Conservation (phyloP, 2,888 invertebrate species). For the Megastigmus dorsalis region DNA sequence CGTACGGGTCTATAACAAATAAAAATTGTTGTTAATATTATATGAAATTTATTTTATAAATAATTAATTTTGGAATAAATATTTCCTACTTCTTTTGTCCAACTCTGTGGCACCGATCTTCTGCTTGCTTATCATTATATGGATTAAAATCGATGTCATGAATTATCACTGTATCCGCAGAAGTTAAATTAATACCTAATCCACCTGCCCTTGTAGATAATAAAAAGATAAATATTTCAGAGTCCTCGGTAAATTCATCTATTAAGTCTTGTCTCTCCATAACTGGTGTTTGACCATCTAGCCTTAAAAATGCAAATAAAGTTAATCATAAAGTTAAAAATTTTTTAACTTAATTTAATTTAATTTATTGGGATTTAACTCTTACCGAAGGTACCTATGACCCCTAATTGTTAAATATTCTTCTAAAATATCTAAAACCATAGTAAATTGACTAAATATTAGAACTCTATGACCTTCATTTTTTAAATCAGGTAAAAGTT, state of each 20-base stretch:
- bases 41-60: conserved; percentile 1
- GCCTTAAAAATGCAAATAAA: conserved; percentile 72
- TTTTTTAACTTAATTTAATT: too few relatives aligned
- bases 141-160: conserved; percentile 99
- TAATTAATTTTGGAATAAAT: background rate
- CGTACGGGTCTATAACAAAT: conserved; percentile 82
- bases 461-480: conserved; percentile 87
- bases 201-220: conserved; percentile 96
- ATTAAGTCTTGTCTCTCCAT: conserved; percentile 91
- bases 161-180: conserved; percentile 95
- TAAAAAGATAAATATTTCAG: conserved; percentile 90
- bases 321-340: conserved; percentile 1
- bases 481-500: conserved; percentile 84
- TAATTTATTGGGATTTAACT: conserved; percentile 20
- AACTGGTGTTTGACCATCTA: conserved; percentile 94
- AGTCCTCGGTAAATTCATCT: conserved; percentile 88
- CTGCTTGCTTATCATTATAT: conserved; percentile 98
- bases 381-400: conserved; percentile 80
- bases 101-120: conserved; percentile 85
- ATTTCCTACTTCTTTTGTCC: conserved; percentile 77
- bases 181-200: conserved; percentile 94
- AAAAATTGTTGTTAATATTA: background rate
- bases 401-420: conserved; percentile 86
- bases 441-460: conserved; percentile 97
- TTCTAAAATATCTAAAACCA: conserved; percentile 94